Conservation (phyloP, 2,797 vertebrate genomes). For the Phalloptychus januarius region DNA sequence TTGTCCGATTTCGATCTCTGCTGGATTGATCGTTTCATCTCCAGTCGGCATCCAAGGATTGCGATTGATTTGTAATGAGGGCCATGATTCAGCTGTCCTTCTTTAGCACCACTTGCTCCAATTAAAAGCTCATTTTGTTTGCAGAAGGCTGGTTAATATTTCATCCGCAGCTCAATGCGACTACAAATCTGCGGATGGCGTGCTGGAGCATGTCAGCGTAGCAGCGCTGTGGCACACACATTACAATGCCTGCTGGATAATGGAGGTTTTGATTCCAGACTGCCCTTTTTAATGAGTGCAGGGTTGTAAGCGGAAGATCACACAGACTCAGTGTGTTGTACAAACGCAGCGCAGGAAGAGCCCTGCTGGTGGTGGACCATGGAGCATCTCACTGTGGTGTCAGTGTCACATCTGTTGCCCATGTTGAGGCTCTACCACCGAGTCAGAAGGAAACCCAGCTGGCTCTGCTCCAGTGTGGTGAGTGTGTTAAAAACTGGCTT, state of each 20-base stretch:
- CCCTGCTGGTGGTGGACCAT: constrained; percentile 51
- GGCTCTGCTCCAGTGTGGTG: constrained; percentile 63
- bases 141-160: constrained; percentile 70
- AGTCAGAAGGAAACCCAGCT: constrained; percentile 66
- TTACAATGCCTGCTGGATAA: constrained; percentile 35
- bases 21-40: not conserved
- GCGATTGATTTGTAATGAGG: constrained; percentile 48
- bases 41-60: constrained; percentile 26
- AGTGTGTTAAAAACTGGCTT: constrained; percentile 61
- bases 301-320: constrained; percentile 35
- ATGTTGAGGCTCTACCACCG: constrained; percentile 47
- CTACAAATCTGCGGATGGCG: constrained; percentile 60
- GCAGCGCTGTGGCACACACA: constrained; percentile 31
- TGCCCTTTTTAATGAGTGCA: constrained; percentile 21
- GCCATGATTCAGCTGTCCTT: constrained; percentile 54
- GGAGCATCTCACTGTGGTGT: constrained; percentile 60
- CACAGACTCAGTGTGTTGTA: constrained; percentile 13
- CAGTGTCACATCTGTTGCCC: constrained; percentile 66
- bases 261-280: constrained; percentile 24
- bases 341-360: constrained; percentile 20
- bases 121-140: constrained; percentile 76
- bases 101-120: constrained; percentile 57
- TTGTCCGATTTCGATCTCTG: not conserved
- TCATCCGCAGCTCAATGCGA: constrained; percentile 51
- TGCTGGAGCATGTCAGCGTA: constrained; percentile 42